A percentile compares a stretch with the other conserved stretches of the same genome.
Evolutionary conservation across 2,797 vertebrate species (phyloP).

Genomic region (Paguma larvata): DNA sequence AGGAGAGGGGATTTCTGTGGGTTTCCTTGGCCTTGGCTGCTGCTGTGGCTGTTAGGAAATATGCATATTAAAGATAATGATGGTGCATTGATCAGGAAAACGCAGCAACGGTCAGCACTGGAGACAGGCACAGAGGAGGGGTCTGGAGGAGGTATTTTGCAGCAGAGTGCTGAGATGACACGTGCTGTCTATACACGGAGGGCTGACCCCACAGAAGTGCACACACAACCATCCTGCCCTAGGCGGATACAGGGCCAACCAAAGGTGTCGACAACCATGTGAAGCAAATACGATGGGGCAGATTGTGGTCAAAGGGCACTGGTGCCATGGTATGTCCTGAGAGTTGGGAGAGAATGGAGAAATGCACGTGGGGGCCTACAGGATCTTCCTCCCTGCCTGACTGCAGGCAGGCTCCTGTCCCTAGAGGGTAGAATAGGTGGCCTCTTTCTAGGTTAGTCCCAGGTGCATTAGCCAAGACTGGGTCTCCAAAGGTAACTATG

Average conservation of each 20-base stretch:
- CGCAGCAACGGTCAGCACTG: neutral
- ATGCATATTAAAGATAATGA: neutral
- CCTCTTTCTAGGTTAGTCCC: neutral
- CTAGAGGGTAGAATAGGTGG: neutral
- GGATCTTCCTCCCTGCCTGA: neutral
- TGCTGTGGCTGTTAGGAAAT: neutral
- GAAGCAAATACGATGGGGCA: neutral
- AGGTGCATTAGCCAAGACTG: neutral
- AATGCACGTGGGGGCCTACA: neutral
- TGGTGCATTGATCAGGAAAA: conserved; percentile 15
- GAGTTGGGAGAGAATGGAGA: neutral
- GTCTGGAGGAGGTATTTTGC: neutral
- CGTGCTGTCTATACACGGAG: neutral
- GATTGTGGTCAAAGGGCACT: neutral
- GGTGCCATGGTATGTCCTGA: neutral
- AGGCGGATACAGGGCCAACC: neutral
- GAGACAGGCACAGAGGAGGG: neutral
- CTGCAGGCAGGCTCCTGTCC: neutral
- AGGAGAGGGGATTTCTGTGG: neutral
- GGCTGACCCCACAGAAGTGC: neutral
- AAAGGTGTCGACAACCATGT: neutral
- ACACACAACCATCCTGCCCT: neutral
- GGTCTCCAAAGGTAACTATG: neutral
- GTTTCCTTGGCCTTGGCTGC: neutral
- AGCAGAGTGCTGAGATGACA: neutral